A percentile compares a stretch with the other conserved stretches of the same genome.
phyloP scores from a whole-genome alignment of 2,888 invertebrate species.

The Hylaea fasciaria region DNA sequence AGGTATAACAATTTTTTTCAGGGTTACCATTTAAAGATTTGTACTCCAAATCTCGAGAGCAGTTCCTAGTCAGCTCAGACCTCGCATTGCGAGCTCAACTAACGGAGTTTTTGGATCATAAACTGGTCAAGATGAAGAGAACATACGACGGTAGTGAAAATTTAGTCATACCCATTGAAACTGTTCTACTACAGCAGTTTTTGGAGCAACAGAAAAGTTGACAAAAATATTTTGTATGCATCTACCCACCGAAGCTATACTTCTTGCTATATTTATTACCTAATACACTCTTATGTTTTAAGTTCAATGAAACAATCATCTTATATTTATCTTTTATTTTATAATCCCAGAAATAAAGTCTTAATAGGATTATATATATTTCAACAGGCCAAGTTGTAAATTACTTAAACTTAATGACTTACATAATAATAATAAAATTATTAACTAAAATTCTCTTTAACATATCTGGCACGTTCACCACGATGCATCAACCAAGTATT shows the following conservation, averaged over 20 bases:
- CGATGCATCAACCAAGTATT: constrained; percentile 81
- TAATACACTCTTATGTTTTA: constrained; percentile 4
- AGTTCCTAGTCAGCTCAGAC: constrained; percentile 97
- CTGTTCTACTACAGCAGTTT: constrained; percentile 90
- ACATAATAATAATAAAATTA: constrained; percentile 84
- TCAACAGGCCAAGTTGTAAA: constrained; percentile 85
- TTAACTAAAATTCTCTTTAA: constrained; percentile 84
- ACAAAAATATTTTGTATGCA: constrained; percentile 20
- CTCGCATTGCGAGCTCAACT: constrained; percentile 95
- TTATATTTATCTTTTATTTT: constrained; percentile 81
- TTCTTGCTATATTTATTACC: neutral
- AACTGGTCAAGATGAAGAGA: constrained; percentile 92
- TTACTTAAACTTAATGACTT: constrained; percentile 86
- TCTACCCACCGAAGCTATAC: constrained; percentile 13
- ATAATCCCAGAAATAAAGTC: constrained; percentile 85
- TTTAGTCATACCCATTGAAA: constrained; percentile 91
- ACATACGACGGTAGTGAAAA: constrained; percentile 93
- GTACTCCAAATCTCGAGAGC: constrained; percentile 93
- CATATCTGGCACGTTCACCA: constrained; percentile 83
- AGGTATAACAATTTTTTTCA: constrained; percentile 53
- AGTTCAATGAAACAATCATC: constrained; percentile 56
- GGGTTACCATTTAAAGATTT: constrained; percentile 95
- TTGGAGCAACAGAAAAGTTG: constrained; percentile 84
- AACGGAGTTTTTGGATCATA: constrained; percentile 98
- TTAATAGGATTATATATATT: constrained; percentile 85